Evolutionary conservation across 2,797 vertebrate genomes (phyloP).

Genomic region (Rousettus madagascariensis): DNA sequence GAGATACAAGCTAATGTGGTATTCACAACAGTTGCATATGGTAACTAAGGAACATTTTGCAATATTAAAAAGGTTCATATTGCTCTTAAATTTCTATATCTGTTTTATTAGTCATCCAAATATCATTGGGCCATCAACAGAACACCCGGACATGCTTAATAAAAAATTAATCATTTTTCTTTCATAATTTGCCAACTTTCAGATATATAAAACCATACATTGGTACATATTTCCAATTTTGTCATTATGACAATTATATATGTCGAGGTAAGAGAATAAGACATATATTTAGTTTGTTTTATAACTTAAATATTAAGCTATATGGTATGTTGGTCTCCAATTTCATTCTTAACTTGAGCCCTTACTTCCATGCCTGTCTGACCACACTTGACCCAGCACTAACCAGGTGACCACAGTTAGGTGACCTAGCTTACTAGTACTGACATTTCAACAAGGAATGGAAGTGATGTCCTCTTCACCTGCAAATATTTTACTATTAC

Average conservation of each 20-base stretch:
- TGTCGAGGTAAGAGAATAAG: slow-evolving; percentile 29
- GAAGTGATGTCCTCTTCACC: not conserved
- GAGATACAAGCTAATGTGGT: not conserved
- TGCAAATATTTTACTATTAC: not conserved
- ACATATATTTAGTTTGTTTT: not conserved
- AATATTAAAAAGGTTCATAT: not conserved
- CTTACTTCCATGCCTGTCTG: not conserved
- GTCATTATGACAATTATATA: not conserved
- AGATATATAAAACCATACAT: not conserved
- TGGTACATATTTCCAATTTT: not conserved
- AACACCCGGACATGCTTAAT: not conserved
- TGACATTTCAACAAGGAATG: not conserved
- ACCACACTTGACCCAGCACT: not conserved
- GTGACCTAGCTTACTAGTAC: not conserved
- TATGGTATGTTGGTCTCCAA: not conserved
- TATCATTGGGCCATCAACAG: not conserved
- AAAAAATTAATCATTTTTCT: slow-evolving; percentile 4
- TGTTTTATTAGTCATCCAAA: not conserved
- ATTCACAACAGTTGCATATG: not conserved
- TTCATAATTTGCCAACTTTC: not conserved
- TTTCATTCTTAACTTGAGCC: not conserved
- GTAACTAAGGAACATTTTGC: not conserved
- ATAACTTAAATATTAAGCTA: not conserved
- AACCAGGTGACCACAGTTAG: not conserved
- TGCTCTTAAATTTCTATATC: not conserved